Base-by-base conservation (phyloP, 2,888 invertebrate species). In the Orthosia gracilis region DNA sequence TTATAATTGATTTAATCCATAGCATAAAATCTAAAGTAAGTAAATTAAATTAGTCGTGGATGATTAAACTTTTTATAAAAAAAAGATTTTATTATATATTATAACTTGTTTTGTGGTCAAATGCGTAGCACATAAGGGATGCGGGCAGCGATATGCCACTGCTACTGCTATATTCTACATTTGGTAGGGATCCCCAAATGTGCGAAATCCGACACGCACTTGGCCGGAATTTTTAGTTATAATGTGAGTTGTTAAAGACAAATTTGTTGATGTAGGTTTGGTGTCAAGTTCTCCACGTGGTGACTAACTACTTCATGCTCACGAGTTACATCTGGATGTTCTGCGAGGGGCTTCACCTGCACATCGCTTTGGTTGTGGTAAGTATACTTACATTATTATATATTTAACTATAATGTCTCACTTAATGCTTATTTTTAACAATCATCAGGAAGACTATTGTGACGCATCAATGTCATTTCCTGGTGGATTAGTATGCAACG, bases 301-400 rank as follows among this genome's bases (percentile, higher is more conserved):
- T 97, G 2, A 97, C 97, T 0, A 97, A 98, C 89, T 98, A 98
- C 90, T 97, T 98, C 85, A 97, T 98, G 96, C 94, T 98, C 63
- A 97, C 98, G 62, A 98, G 98, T 91, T 98, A 98, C 92, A 97
- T 98, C 91, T 98, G 98, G 98, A 98, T 98, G 98, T 98, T 98
- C 91, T 98, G 98, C 89, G 98, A 98, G 90, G 98, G 98, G 0
- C 94, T 98, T 2, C 98, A 98, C 89, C 94, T 98, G 13, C 98
- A 98, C 91, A 97, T 98, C 23, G 97, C 98, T 0, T 95, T 98
- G 1, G 98, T 98, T 15, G 97, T 98, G 87, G 98, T 97, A 91
- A 94, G 95, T 93, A 70, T 12, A 58, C 17, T 0, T 11, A 4
- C 9, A 40, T 26, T 9, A 13, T n/a, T 52, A 4, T 21, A n/a